A percentile compares a stretch with the other conserved stretches of the same genome.
Conservation (phyloP, 2,888 invertebrate genomes). For the Hirtodrosophila cameraria region DNA sequence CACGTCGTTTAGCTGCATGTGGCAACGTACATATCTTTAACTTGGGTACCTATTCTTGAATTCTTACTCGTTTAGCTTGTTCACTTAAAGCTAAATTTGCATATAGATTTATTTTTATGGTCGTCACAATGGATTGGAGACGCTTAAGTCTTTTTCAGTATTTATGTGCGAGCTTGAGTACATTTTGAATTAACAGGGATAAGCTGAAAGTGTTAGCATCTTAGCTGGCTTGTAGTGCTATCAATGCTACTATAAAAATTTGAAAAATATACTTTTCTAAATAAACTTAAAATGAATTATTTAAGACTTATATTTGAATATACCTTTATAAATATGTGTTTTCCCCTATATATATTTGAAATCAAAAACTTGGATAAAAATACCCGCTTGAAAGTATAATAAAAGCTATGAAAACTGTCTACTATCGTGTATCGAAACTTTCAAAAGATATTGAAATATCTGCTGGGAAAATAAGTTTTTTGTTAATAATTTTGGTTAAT, state of each 20-base stretch:
- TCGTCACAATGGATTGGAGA: constrained; percentile 43
- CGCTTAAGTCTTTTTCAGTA: constrained; percentile 34
- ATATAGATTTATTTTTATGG: constrained; percentile 78
- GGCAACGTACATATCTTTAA: constrained; percentile 25
- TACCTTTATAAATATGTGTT: no score
- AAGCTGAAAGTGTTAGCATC: no score
- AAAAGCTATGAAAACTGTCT: constrained; percentile 7
- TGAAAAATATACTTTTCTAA: not conserved
- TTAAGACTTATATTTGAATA: no score
- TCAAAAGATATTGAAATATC: no score
- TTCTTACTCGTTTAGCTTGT: constrained; percentile 42
- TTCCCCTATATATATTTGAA: no score
- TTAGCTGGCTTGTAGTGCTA: no score
- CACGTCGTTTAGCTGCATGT: constrained; percentile 20
- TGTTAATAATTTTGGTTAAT: constrained; percentile 8
- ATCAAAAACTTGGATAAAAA: no score
- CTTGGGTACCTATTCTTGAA: constrained; percentile 35
- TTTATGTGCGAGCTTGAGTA: constrained; percentile 45
- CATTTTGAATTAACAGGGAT: constrained; percentile 11
- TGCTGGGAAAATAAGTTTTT: not conserved
- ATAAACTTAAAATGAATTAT: no score
- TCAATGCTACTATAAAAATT: no score
- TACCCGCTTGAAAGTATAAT: no score
- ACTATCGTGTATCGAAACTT: no score
- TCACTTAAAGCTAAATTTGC: constrained; percentile 60